Conservation (phyloP, 1,140 invertebrate genomes). For the Ylistrum balloti region DNA sequence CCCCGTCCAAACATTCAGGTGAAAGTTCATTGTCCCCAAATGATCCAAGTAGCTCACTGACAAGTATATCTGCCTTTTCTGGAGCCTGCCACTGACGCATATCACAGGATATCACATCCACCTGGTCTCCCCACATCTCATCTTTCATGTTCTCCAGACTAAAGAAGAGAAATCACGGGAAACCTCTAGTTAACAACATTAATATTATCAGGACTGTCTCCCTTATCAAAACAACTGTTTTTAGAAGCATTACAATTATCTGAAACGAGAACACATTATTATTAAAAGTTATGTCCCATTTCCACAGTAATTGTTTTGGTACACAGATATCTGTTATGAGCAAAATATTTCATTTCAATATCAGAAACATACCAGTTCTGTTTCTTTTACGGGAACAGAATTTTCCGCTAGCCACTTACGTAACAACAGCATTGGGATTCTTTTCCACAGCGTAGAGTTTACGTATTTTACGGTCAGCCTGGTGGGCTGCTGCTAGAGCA, state of each 20-base stretch:
- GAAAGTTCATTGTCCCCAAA: constrained; percentile 99
- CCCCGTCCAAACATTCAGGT: constrained; percentile 98
- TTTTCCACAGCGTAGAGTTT: constrained; percentile 97
- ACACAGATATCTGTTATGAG: too few species aligned
- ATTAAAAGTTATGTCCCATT: too few species aligned
- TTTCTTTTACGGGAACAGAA: too few species aligned
- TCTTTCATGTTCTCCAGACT: constrained; percentile 90
- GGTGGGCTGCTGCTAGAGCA: constrained; percentile 90
- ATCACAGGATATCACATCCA: constrained; percentile 86
- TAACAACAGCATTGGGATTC: constrained; percentile 97
- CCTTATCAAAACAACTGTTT: too few species aligned
- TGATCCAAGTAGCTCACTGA: constrained; percentile 98
- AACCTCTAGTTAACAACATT: too few species aligned
- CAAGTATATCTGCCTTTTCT: constrained; percentile 93
- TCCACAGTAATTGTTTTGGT: too few species aligned
- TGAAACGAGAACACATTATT: too few species aligned
- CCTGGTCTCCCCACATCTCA: constrained; percentile 90
- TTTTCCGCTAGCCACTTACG: too few species aligned
- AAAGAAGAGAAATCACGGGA: background rate
- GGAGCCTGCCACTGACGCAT: constrained; percentile 93
- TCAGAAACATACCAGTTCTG: too few species aligned
- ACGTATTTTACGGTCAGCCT: constrained; percentile 86
- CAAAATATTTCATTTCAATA: too few species aligned
- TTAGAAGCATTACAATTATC: too few species aligned
- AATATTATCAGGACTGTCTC: too few species aligned